Evolutionary conservation across 1,140 invertebrate species (phyloP), one percentile per base, ranked within the genome.

Genomic region (Aphidius gifuensis): DNA sequence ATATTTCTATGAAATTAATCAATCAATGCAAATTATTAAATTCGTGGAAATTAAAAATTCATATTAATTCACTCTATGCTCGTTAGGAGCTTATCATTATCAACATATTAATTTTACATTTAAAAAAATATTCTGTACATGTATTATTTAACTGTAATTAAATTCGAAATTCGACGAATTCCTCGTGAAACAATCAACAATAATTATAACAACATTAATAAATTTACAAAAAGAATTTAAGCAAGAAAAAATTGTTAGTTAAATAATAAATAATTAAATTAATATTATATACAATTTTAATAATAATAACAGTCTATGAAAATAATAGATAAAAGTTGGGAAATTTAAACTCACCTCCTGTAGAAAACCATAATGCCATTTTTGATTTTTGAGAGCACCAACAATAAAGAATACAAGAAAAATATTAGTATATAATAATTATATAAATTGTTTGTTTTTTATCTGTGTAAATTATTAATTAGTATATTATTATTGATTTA

Each of bases 351-450:
- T 80, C 76, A 80, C 79, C 79, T 80, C 79, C 79, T 80, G 75
- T 71, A 73, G 72, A 77, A 77, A 75, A 73, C 71, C 79, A 76
- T 72, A 79, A 80, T 74, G 78, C 75, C 70, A 75, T 77, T 76
- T 77, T 64, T 61, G 66, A 62, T 80, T 77, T 75, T 77, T 79
- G 76, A 73, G 77, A 76, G 77, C 79, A 80, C 79, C 79, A 78
- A 79, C 74, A 77, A 77, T 74, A 79, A 80, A 80, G 76, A 80
- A 80, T 78, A 80, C 74, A 80, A 80, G 77, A 78, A 78, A 73
- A 62, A 74, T 61, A 80, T 80, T 80, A 80, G 78, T 78, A 67
- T 69, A 68, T 73, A 70, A 69, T 16, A 16, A 16, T 16, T 71
- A 68, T 71, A 68, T 75, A 71, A 70, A 75, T 75, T 71, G 76